These are phyloP conservation scores for Drosophila paramelanica DNA, from an alignment of 2,888 invertebrate species.

Conservation along the genomic window DNA sequence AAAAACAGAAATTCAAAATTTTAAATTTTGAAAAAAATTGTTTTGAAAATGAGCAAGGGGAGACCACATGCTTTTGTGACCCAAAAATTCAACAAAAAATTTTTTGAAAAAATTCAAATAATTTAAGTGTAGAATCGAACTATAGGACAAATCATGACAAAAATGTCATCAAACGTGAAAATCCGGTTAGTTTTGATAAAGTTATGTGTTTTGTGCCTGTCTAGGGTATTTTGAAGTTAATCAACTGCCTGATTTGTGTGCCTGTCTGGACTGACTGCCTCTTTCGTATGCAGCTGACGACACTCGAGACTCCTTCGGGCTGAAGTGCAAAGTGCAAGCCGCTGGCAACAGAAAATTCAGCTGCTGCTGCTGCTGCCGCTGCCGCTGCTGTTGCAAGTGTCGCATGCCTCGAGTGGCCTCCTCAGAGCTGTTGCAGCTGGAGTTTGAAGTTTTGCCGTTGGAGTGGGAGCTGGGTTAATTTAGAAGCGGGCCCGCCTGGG, in stretches of 20 bases:
- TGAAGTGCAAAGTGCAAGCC: constrained; percentile 75
- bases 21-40: too few species aligned
- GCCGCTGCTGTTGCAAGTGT: constrained; percentile 53
- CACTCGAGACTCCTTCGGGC: constrained; percentile 63
- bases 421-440: constrained; percentile 44
- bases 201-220: too few species aligned
- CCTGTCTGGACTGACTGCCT: constrained; percentile 1
- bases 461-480: constrained; percentile 62
- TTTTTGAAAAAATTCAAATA: too few species aligned
- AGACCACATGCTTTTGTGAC: too few species aligned
- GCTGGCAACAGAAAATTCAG: constrained; percentile 55
- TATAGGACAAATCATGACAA: too few species aligned
- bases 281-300: constrained; percentile 49
- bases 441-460: constrained; percentile 8
- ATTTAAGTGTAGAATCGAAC: too few species aligned
- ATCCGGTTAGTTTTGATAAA: too few species aligned
- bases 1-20: too few species aligned
- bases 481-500: constrained; percentile 67
- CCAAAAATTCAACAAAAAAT: too few species aligned
- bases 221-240: constrained; percentile 24
- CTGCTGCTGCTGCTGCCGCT: constrained; percentile 30
- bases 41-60: too few species aligned
- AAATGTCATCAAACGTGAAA: too few species aligned
- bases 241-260: background rate
- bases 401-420: constrained; percentile 60